Base-by-base conservation (phyloP, 2,888 invertebrate species). In the Margaritifera margaritifera region DNA sequence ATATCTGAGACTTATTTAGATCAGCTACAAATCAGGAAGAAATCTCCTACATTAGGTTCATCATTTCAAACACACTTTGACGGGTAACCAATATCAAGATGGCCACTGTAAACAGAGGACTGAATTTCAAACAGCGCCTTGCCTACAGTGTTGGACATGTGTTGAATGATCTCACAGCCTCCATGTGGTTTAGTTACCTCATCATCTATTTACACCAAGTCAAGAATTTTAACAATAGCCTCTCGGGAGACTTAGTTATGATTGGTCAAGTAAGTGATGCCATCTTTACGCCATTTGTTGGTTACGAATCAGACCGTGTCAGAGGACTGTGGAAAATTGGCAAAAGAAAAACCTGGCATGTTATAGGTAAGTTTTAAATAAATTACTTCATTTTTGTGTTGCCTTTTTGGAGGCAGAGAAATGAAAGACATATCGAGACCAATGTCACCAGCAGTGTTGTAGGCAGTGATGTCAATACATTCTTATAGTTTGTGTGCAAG, bases 141-240 rank as follows among this genome's bases (percentile, higher is more conserved):
- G 77, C 87, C 4, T 91, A 87, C 89, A 92, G 93, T 56, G 92
- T 96, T 64, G 97, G 97, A 0, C 97, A 97, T 90, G 93, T 97
- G 63, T 92, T 96, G 81, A 98, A 97, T 90, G 97, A 98, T 90
- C 92, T 97, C 57, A 96, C 95, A 90, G 96, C 96, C 24, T 95
- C 96, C 71, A 94, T 97, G 92, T 97, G 97, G 97, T 97, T 97
- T 90, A 95, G 95, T 1, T 97, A 97, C 89, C 92, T 96, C 61
- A 91, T 97, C 81, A 93, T 97, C 64, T 97, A 94, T 90, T 94
- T 96, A 81, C 92, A 93, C 76, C 90, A 92, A 81, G 93, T 93
- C 20, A 80, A 89, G 22, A 70, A 77, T 8, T 89, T 90, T 75
- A 73, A 85, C 64, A 89, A 89, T 69, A 68, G 69, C 20, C 69